phyloP scores from a whole-genome alignment of 2,888 invertebrate genomes.

The Brenthis ino region DNA sequence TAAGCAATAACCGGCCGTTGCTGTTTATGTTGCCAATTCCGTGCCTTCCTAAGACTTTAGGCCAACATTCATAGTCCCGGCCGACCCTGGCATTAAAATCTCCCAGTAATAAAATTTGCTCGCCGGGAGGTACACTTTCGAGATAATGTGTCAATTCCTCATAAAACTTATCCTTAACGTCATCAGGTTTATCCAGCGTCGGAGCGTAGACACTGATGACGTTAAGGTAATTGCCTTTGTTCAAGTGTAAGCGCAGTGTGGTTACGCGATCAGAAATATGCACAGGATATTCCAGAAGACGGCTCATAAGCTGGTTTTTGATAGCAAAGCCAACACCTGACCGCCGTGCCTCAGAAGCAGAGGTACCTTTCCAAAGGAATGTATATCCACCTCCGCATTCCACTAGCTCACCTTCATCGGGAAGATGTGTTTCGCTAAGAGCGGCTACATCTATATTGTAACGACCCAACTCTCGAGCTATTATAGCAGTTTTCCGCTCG shows the following conservation, averaged over 20 bases:
- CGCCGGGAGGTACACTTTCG: constrained; percentile 6
- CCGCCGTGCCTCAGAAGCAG: background rate
- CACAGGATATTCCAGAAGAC: background rate
- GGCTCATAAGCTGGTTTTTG: background rate
- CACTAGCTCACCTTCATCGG: constrained; percentile 23
- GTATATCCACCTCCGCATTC: constrained; percentile 25
- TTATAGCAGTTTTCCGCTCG: too few relatives aligned
- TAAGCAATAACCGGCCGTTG: constrained; percentile 41
- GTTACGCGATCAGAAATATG: background rate
- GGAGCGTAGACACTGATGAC: constrained; percentile 46
- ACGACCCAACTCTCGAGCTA: too few relatives aligned
- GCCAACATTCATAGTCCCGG: constrained; percentile 25
- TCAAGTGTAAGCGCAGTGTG: constrained; percentile 36
- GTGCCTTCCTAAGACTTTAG: constrained; percentile 41
- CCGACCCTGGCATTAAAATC: constrained; percentile 40
- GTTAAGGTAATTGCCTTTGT: constrained; percentile 41
- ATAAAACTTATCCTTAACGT: constrained; percentile 40
- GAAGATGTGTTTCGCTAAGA: too few relatives aligned
- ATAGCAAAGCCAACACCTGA: background rate
- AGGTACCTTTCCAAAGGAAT: constrained; percentile 25
- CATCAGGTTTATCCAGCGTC: constrained; percentile 39
- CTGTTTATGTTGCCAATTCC: constrained; percentile 45
- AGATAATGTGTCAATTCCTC: constrained; percentile 34
- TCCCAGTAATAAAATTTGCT: constrained; percentile 34
- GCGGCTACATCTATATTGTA: too few relatives aligned